Evolutionary conservation across 1,140 invertebrate genomes (phyloP).

Genomic region (Diorhabda elongata): DNA sequence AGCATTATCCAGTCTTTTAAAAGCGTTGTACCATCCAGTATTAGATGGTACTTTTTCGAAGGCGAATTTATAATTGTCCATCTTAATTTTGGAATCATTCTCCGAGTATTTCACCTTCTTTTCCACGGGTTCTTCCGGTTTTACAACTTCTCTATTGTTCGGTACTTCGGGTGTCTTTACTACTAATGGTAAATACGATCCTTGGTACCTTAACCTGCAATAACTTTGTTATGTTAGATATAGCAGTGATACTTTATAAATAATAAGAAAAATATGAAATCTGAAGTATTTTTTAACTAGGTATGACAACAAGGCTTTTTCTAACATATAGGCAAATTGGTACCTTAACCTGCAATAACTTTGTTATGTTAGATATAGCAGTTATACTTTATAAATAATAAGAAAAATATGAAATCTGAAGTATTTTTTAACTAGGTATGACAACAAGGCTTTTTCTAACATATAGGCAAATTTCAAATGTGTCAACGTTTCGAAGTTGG

Average conservation of each 20-base stretch:
- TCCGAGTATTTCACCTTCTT: constrained; percentile 19
- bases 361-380: constrained; percentile 17
- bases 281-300: too few species aligned
- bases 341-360: constrained; percentile 41
- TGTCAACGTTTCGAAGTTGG: too few species aligned
- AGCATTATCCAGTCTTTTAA: constrained; percentile 67
- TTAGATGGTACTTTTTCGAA: constrained; percentile 68
- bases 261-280: too few species aligned
- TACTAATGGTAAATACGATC: constrained; percentile 37
- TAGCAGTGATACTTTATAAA: not conserved
- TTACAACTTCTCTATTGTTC: constrained; percentile 23
- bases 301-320: too few species aligned
- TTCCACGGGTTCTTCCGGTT: constrained; percentile 14
- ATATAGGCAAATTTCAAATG: too few species aligned
- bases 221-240: constrained; percentile 24
- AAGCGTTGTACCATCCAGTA: constrained; percentile 75
- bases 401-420: too few species aligned
- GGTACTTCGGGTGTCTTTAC: constrained; percentile 34
- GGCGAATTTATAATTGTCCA: constrained; percentile 61
- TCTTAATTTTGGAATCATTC: constrained; percentile 24
- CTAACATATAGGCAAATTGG: constrained; percentile 18
- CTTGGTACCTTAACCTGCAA: constrained; percentile 44
- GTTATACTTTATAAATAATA: too few species aligned
- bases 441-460: too few species aligned
- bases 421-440: too few species aligned